Evolutionary conservation across 2,888 invertebrate species (phyloP), one percentile per base, ranked within the genome.

Genomic region (Digitonthophagus gazella): DNA sequence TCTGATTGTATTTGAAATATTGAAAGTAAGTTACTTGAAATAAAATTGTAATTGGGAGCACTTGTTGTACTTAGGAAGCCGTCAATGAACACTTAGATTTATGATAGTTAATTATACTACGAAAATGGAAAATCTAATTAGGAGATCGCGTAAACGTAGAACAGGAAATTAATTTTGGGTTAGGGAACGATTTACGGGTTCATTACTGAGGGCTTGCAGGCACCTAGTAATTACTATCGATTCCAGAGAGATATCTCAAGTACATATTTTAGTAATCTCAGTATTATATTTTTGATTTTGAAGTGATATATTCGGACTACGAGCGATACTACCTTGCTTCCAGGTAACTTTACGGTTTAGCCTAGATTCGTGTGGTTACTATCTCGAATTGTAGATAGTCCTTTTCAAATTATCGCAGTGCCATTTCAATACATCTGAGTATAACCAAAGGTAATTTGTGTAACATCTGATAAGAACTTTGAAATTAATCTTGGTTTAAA

Each of bases 131-230:
- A 69, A 67, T 69, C 19, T 67, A 69, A 69, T 67, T 65, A 67
- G 66, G 57, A 64, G 65, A 16, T 44, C 28, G 65, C 54, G 64
- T 64, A 67, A 65, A 58, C 57, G 66, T 64, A 28, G 58, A 64
- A 64, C 67, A 67, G 70, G 70, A 70, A 70, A 70, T 70, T 70
- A 70, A 70, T 70, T 70, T 70, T 70, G 65, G 67, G 67, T 67
- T 63, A 66, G n/a, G 63, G 57, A 28, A 19, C 61, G 69, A 67
- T 67, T 69, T 66, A 65, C 69, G 14, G 67, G 67, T 57, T 69
- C 66, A 58, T 64, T 67, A 64, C 18, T 20, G 61, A 20, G n/a
- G 18, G 19, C 18, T 8, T 18, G 18, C 61, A n/a, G 18, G 20
- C 18, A 61, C 61, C 58, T 19, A 14, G 18, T 61, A 61, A 61